Evolutionary conservation across 2,113 vertebrate species (phyloP).

Genomic region (Morphnarchus princeps): DNA sequence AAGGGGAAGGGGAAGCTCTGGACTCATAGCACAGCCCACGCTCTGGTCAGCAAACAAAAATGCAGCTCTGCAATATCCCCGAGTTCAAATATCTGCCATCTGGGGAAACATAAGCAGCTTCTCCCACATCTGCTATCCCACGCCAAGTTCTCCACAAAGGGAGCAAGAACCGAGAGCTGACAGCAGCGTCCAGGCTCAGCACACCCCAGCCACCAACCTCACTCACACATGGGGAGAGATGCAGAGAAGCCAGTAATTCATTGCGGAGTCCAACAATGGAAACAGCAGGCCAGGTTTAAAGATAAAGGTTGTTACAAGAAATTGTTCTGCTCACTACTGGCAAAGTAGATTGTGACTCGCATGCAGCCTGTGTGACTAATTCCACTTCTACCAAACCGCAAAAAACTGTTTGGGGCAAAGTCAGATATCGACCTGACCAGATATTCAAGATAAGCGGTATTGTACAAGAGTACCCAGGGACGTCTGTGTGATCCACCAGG

Average conservation of each 20-base stretch:
- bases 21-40: neutral
- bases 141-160: neutral
- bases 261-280: rapidly evolving
- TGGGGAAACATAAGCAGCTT: neutral
- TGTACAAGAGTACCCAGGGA: neutral
- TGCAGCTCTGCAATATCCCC: neutral
- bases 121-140: neutral
- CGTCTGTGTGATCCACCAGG: neutral
- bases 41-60: neutral
- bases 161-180: neutral
- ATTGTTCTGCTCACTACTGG: neutral
- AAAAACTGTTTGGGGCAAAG: neutral
- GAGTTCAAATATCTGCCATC: neutral
- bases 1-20: neutral
- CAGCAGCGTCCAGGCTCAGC: neutral
- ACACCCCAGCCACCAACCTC: neutral
- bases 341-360: neutral
- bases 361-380: neutral
- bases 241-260: neutral
- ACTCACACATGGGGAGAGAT: rapidly evolving
- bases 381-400: neutral
- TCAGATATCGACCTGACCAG: neutral
- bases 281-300: neutral
- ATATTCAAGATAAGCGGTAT: neutral
- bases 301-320: neutral